Percentiles rank a stretch among this genome's conserved stretches.
Conservation (phyloP, 2,113 vertebrate species). For the Camelus dromedarius region DNA sequence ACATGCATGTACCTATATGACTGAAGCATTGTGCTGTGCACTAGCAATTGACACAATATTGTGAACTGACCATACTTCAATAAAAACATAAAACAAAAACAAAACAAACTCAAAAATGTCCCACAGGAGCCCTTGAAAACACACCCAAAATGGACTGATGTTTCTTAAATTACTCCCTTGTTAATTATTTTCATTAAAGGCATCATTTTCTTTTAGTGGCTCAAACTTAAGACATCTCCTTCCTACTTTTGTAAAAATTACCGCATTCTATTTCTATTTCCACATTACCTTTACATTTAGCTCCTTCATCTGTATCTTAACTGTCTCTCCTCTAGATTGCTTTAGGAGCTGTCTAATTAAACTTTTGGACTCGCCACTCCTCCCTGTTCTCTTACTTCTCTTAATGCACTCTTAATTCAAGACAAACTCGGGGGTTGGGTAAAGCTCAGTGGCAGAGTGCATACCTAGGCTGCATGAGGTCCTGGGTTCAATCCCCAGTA, state of each 20-base stretch:
- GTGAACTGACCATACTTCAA: no score
- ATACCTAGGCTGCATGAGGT: no score
- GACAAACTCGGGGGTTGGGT: not conserved
- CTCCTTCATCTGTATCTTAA: not conserved
- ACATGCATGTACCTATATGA: no score
- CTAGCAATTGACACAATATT: no score
- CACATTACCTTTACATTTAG: not conserved
- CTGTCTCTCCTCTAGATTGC: not conserved
- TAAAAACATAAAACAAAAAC: no score
- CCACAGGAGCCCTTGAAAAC: not conserved
- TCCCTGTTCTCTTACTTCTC: not conserved
- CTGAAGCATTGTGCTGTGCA: no score
- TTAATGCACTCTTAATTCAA: not conserved
- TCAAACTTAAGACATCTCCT: not conserved
- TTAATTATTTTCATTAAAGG: slow-evolving; percentile 29
- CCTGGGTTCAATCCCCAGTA: no score
- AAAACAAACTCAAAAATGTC: not conserved
- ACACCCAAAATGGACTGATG: not conserved
- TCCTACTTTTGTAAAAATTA: not conserved
- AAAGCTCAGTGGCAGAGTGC: no score
- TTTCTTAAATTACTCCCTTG: not conserved
- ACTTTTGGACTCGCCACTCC: not conserved
- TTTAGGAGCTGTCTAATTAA: not conserved
- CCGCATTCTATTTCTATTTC: not conserved
- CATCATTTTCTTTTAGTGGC: not conserved